Conservation (phyloP, 37 sponge, comb jelly and placozoan genomes). For the Haliclona indistincta region DNA sequence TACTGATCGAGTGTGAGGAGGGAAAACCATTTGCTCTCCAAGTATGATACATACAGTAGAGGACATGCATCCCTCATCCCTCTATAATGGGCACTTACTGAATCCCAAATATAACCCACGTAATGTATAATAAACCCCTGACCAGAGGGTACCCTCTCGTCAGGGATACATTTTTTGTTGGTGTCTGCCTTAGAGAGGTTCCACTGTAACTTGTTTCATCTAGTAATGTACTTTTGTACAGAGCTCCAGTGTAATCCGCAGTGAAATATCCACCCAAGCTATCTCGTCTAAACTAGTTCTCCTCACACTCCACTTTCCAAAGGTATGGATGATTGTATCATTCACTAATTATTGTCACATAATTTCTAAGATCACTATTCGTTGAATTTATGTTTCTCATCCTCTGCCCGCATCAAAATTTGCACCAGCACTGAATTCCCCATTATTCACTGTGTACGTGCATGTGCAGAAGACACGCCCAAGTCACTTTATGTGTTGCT, state of each 20-base stretch:
- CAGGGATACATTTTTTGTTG: not conserved
- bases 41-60: constrained; percentile 43
- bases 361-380: not conserved
- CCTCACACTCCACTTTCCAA: constrained; percentile 94
- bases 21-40: constrained; percentile 86
- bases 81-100: too few species aligned
- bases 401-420: too few species aligned
- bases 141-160: not conserved
- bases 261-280: constrained; percentile 80
- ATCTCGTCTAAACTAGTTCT: constrained; percentile 83
- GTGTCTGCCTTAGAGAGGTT: too few species aligned
- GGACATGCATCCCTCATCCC: not conserved
- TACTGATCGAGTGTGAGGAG: constrained; percentile 93
- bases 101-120: too few species aligned
- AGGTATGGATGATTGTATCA: constrained; percentile 34
- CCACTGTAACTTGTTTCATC: too few species aligned
- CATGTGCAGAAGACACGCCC: too few species aligned
- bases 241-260: too few species aligned
- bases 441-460: too few species aligned
- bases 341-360: not conserved
- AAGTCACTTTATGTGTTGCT: too few species aligned
- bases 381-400: too few species aligned
- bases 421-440: too few species aligned
- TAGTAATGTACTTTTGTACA: not conserved
- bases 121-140: too few species aligned